Evolutionary conservation across 2,888 invertebrate genomes (phyloP), one percentile per base, ranked within the genome.

Genomic region (Clostera curtula): DNA sequence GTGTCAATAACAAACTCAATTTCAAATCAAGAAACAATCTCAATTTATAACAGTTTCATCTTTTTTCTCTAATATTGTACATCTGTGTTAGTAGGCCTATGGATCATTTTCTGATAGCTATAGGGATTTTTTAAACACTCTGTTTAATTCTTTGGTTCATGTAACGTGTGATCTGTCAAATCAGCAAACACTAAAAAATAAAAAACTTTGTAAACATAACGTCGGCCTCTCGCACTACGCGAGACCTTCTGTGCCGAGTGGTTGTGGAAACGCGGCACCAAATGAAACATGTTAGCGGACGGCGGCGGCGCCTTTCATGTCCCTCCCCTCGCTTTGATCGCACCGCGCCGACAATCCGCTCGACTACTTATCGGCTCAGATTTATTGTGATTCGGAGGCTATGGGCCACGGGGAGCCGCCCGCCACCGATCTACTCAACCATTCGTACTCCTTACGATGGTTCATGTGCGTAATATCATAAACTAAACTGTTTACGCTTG

Each of bases 331-430:
- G 58, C 77, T 82, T 83, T 83, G 82, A 82, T 75, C 77, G 59
- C 54, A 62, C 77, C 75, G 74, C 69, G 67, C 79, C 82, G 77
- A 73, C 82, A 70, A 79, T 75, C 79, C 73, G 69, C 63, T 64
- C 67, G 72, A 69, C 80, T 80, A 80, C 82, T 83, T 83, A 83
- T 83, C 82, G 80, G 73, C 64, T 75, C 77, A 74, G 82, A 83
- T 83, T 83, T 83, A 83, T 82, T 79, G 80, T 82, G 79, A 76
- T 76, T 77, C 62, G 71, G 75, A 74, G 69, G 68, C 74, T 71
- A 69, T 55, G 67, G 59, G 52, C 61, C 52, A 57, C 62, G 62
- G 68, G 68, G 70, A 68, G 66, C 65, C 65, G 64, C 43, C 38
- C 37, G 52, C 50, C 51, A 45, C 52, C 40, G 43, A 29, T 30